Evolutionary conservation across 2,888 invertebrate species (phyloP).

Genomic region (Apodemia hepburni): DNA sequence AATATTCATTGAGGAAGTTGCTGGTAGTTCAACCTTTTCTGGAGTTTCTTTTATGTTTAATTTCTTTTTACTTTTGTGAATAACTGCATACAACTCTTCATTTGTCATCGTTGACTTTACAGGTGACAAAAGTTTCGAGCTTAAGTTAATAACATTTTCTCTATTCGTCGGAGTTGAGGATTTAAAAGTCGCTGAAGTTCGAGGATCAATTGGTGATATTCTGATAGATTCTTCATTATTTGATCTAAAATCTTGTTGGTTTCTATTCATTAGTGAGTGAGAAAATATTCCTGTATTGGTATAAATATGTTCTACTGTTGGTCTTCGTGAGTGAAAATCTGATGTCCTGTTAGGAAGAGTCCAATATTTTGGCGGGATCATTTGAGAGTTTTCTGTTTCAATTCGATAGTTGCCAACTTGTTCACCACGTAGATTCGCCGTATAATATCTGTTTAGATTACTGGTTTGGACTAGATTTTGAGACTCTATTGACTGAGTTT

Average conservation of each 20-base stretch:
- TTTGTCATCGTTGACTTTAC: conserved; percentile 88
- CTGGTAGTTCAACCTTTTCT: conserved; percentile 71
- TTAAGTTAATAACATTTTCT: conserved; percentile 72
- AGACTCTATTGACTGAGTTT: conserved; percentile 54
- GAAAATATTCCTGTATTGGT: neutral
- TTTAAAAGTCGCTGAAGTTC: conserved; percentile 80
- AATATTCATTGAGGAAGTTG: no score
- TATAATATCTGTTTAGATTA: conserved; percentile 49
- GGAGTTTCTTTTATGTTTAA: conserved; percentile 82
- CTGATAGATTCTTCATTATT: conserved; percentile 65
- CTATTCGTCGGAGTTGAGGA: conserved; percentile 84
- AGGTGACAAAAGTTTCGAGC: conserved; percentile 79
- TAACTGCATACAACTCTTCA: conserved; percentile 87
- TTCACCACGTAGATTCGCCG: conserved; percentile 58
- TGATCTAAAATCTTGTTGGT: neutral
- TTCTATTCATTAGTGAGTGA: neutral
- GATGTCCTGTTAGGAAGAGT: conserved; percentile 73
- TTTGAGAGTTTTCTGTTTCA: conserved; percentile 43
- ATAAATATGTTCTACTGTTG: conserved; percentile 17
- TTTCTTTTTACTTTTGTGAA: conserved; percentile 88
- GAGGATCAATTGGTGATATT: conserved; percentile 85
- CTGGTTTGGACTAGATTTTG: conserved; percentile 46
- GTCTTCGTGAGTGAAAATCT: conserved; percentile 38
- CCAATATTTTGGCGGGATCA: conserved; percentile 73
- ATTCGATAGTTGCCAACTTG: conserved; percentile 56